Evolutionary conservation across 2,888 invertebrate genomes (phyloP), one percentile per base, ranked within the genome.

Genomic region (Yponomeuta sedellus): DNA sequence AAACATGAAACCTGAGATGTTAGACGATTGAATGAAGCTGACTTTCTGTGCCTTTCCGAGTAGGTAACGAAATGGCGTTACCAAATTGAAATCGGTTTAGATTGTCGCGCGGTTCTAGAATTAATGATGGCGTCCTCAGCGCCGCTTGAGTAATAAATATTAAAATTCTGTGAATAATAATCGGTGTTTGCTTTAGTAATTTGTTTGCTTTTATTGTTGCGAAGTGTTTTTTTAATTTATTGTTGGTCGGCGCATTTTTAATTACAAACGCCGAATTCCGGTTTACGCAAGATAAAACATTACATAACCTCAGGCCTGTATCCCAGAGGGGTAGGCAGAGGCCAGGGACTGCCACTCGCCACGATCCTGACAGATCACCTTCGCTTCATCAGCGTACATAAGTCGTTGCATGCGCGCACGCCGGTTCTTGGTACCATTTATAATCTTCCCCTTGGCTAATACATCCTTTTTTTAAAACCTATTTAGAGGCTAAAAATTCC

Each of bases 81-180:
- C 25, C 20, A 59, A 22, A 52, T 64, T 16, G 44, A 25, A 70
- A 73, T 73, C 68, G 71, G 71, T 69, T 71, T 70, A 62, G 67
- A 56, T 61, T 62, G 40, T 61, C 66, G 44, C 44, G 44, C 16
- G 16, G 44, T 3, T 12, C 44, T 52, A 12, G 67, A 69, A 69
- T 70, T 70, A 69, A 70, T 67, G 66, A 67, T 63, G 34, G 34
- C 16, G 44, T 52, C 40, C 40, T 19, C 20, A 20, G 63, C 19
- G n/a, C 40, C 20, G 40, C 10, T 44, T 19, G 20, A 59, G 59
- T 20, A 25, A 59, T 52, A 52, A 52, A 22, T 59, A 59, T 20
- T 59, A 59, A 59, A 59, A 20, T 59, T 59, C 25, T 52, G 44
- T 52, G 44, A 52, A 52, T 52, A 52, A 52, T 34, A 34, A 34